These are phyloP conservation scores for Hetaerina americana DNA, from an alignment of 1,140 invertebrate genomes.

Conservation along the genomic window DNA sequence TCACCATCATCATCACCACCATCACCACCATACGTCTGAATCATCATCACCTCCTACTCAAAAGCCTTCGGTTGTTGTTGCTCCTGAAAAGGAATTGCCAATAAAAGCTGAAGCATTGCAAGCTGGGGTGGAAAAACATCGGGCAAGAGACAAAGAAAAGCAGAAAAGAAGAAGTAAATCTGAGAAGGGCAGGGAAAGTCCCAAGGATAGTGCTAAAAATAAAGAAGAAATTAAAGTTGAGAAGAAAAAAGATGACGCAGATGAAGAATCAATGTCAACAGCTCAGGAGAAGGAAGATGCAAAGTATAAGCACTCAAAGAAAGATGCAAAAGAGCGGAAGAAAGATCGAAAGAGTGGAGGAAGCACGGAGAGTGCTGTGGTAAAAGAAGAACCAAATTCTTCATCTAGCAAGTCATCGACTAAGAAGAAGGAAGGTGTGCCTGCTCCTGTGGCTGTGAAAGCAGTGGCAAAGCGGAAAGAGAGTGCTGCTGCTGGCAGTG, in stretches of 20 bases:
- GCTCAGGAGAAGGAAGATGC: conserved; percentile 16
- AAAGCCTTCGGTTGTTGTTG: background rate
- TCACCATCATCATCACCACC: background rate
- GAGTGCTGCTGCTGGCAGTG: conserved; percentile 12
- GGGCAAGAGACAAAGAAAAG: background rate
- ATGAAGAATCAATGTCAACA: background rate
- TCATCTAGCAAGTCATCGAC: background rate
- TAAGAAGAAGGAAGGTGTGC: conserved; percentile 3
- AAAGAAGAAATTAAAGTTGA: conserved; percentile 8
- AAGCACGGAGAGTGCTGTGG: background rate
- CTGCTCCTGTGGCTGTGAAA: conserved; percentile 1
- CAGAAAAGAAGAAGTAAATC: conserved; percentile 35
- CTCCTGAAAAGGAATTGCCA: background rate
- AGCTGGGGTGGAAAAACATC: background rate
- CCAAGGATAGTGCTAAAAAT: conserved; percentile 24
- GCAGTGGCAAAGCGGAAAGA: conserved; percentile 19
- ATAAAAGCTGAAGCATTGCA: background rate
- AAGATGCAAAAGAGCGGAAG: conserved; percentile 15
- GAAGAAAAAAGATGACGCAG: conserved; percentile 13
- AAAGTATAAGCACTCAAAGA: conserved; percentile 18
- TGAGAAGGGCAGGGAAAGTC: conserved; percentile 31
- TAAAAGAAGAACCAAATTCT: background rate
- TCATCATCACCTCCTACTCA: background rate
- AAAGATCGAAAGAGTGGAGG: conserved; percentile 7
- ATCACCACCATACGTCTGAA: background rate